A percentile compares a stretch with the other conserved stretches of the same genome.
phyloP scores from a whole-genome alignment of 2,797 vertebrate genomes.

The Borostomias antarcticus region DNA sequence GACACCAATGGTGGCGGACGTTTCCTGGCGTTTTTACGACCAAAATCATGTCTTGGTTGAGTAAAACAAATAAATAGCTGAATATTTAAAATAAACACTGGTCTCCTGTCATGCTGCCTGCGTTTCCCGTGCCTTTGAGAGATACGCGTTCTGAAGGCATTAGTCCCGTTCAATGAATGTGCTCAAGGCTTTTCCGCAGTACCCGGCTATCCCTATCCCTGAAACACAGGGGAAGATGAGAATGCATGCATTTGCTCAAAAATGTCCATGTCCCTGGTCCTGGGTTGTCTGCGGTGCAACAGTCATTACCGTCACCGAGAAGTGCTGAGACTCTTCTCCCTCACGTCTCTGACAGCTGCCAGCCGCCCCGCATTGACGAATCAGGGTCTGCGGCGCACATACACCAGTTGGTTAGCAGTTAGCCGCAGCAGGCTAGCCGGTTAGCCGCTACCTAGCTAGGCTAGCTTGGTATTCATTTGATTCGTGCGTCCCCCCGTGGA shows the following conservation, averaged over 20 bases:
- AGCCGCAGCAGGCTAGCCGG: neutral
- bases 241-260: constrained; percentile 31
- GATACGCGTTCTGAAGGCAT: neutral
- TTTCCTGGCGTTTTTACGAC: neutral
- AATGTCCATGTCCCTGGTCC: constrained; percentile 39
- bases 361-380: constrained; percentile 10
- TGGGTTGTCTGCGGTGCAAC: constrained; percentile 29
- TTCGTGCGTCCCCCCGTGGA: neutral
- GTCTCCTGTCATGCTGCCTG: constrained; percentile 1
- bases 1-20: neutral
- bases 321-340: constrained; percentile 12
- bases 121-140: neutral
- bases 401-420: neutral
- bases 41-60: neutral
- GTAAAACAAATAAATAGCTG: neutral
- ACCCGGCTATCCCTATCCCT: constrained; percentile 4
- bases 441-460: neutral
- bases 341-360: constrained; percentile 6
- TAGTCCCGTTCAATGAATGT: neutral
- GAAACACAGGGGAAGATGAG: constrained; percentile 19
- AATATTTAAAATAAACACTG: neutral
- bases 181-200: constrained; percentile 5
- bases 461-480: neutral
- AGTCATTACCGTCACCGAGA: neutral
- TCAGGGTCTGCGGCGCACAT: neutral